These are phyloP conservation scores for Capreolus pygargus DNA, from an alignment of 2,113 vertebrate genomes.

Conservation along the genomic window DNA sequence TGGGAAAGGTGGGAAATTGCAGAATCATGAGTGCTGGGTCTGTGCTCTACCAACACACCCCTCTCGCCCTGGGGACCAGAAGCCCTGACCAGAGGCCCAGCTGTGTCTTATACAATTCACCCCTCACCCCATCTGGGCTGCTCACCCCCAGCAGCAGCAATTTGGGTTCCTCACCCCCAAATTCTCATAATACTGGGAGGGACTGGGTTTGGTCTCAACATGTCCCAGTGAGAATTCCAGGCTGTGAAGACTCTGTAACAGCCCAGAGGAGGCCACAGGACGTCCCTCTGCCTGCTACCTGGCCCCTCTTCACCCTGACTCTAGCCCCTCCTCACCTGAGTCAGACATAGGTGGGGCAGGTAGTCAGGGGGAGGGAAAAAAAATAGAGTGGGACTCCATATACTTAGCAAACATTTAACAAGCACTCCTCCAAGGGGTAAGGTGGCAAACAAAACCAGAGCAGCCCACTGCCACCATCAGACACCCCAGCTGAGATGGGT, in stretches of 20 bases:
- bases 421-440: background rate
- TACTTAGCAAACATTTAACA: background rate
- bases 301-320: background rate
- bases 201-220: slow-evolving; percentile 34
- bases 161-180: too few species aligned
- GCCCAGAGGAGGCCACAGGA: background rate
- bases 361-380: background rate
- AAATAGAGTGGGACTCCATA: background rate
- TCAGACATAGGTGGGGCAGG: background rate
- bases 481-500: background rate
- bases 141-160: background rate
- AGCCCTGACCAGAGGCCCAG: background rate
- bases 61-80: background rate
- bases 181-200: slow-evolving; percentile 39
- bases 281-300: background rate
- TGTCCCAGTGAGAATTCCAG: background rate
- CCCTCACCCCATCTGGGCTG: background rate
- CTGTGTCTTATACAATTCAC: background rate
- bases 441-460: background rate
- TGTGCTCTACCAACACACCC: background rate
- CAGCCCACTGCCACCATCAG: background rate
- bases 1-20: background rate
- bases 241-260: background rate
- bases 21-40: background rate
- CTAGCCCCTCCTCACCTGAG: background rate